These are phyloP conservation scores for Alces alces DNA, from an alignment of 2,113 vertebrate genomes.

Conservation along the genomic window DNA sequence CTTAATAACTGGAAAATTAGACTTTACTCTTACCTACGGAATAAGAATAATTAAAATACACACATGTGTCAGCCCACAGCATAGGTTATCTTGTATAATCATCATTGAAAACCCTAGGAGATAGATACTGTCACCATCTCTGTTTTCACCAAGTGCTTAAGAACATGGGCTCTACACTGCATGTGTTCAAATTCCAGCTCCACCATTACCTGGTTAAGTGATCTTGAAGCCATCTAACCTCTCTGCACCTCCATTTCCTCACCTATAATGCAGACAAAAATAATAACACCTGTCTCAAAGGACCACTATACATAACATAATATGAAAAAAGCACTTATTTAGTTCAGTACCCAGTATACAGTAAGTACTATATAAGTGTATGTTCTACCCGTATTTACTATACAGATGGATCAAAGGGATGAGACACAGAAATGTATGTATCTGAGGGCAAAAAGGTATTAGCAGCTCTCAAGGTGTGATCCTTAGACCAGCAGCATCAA, in stretches of 20 bases:
- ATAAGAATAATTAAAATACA: background rate
- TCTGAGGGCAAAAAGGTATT: background rate
- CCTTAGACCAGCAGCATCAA: background rate
- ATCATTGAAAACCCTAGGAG: background rate
- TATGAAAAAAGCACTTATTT: background rate
- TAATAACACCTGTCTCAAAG: background rate
- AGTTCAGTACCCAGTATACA: background rate
- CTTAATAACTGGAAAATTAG: background rate
- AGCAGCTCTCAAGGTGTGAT: background rate
- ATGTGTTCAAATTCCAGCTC: background rate
- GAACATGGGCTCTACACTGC: background rate
- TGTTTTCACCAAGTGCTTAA: background rate
- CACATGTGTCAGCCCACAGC: background rate
- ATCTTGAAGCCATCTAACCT: background rate
- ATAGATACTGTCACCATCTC: background rate
- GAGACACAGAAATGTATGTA: background rate
- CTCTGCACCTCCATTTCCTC: background rate
- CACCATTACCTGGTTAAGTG: background rate
- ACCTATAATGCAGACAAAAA: background rate
- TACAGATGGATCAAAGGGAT: background rate
- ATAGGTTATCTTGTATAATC: background rate
- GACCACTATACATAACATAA: background rate
- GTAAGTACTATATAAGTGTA: background rate
- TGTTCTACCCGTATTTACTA: background rate
- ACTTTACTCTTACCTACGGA: background rate